Percentiles rank a stretch among this genome's conserved stretches.
Evolutionary conservation across 2,113 vertebrate genomes (phyloP).

Genomic region (Lophius piscatorius): DNA sequence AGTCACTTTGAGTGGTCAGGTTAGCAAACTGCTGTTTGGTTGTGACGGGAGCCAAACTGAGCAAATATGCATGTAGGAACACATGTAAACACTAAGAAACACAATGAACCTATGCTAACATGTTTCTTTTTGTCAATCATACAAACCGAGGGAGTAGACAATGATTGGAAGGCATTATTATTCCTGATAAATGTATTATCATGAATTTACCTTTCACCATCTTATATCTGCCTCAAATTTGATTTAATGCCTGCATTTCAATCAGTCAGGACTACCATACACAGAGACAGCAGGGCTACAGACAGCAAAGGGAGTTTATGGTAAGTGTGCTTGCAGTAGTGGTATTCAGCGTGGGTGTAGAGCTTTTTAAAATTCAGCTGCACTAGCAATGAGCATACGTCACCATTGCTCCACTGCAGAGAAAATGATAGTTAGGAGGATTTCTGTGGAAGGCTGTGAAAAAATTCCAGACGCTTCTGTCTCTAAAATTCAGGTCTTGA

Average conservation of each 20-base stretch:
- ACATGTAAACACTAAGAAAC: neutral
- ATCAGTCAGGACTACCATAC: slow-evolving; percentile 45
- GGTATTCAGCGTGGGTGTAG: slow-evolving; percentile 77
- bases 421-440: slow-evolving; percentile 84
- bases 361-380: slow-evolving; percentile 86
- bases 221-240: slow-evolving; percentile 25
- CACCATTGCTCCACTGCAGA: slow-evolving; percentile 81
- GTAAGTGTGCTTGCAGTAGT: slow-evolving; percentile 79
- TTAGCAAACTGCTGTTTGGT: slow-evolving; percentile 31
- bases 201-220: slow-evolving; percentile 12
- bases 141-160: slow-evolving; percentile 19
- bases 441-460: slow-evolving; percentile 80
- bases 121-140: slow-evolving; percentile 10
- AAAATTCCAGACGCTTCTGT: slow-evolving; percentile 73
- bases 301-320: slow-evolving; percentile 73
- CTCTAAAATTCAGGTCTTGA: slow-evolving; percentile 60
- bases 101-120: slow-evolving; percentile 17
- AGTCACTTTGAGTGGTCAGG: neutral
- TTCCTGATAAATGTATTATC: neutral
- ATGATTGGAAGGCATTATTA: no score
- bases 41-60: slow-evolving; percentile 10
- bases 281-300: slow-evolving; percentile 47
- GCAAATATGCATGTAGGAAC: slow-evolving; percentile 8
- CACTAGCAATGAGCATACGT: slow-evolving; percentile 76
- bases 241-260: slow-evolving; percentile 47